Conservation (phyloP, 1,140 invertebrate species). For the Cryptotermes secundus region DNA sequence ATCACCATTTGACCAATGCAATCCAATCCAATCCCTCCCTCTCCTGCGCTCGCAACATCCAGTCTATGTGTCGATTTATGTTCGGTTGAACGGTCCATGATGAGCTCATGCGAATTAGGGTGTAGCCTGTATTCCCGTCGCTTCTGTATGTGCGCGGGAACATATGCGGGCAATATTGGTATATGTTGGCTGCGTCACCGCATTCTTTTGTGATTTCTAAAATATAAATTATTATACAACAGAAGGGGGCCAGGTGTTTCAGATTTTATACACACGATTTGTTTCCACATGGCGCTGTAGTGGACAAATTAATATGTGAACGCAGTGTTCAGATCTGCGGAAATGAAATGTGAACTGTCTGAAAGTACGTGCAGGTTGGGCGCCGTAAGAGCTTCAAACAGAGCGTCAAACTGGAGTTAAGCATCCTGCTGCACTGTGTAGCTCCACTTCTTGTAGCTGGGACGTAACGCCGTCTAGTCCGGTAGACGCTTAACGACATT, state of each 20-base stretch:
- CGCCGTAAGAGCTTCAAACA: no score
- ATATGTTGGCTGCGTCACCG: not conserved
- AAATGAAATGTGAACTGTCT: not conserved
- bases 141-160: not conserved
- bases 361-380: not conserved
- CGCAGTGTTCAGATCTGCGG: not conserved
- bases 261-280: not conserved
- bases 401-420: no score
- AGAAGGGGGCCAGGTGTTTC: not conserved
- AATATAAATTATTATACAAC: not conserved
- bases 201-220: not conserved
- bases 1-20: slow-evolving; percentile 7
- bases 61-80: slow-evolving; percentile 26
- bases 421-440: no score
- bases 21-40: not conserved
- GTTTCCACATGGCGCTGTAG: not conserved
- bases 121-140: not conserved
- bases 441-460: no score
- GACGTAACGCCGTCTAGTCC: no score
- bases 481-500: no score
- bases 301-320: not conserved
- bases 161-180: slow-evolving; percentile 6
- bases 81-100: slow-evolving; percentile 20
- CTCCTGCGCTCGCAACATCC: not conserved
- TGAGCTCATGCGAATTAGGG: slow-evolving; percentile 32